Conservation (phyloP, 1,140 invertebrate genomes). For the Stenopsyche tienmushanensis region DNA sequence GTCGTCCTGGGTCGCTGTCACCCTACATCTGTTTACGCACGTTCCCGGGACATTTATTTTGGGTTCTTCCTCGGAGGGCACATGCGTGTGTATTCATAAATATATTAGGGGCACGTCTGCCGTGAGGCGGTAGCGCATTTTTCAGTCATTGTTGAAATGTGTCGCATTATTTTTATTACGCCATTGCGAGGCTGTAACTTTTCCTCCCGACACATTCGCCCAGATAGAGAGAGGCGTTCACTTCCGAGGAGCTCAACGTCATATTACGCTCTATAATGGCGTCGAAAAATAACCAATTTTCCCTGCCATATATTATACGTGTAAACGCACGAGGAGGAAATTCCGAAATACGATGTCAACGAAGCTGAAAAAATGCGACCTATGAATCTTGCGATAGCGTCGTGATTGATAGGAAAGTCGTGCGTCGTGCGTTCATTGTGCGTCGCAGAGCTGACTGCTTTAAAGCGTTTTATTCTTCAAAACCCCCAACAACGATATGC, state of each 20-base stretch:
- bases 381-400: too few species aligned
- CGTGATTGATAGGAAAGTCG: too few species aligned
- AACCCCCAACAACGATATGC: too few species aligned
- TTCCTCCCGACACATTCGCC: neutral
- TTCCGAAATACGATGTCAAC: too few species aligned
- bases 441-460: too few species aligned
- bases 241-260: slow-evolving; percentile 7
- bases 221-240: neutral
- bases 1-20: neutral
- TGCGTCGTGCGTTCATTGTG: too few species aligned
- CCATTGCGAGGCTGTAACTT: slow-evolving; percentile 27
- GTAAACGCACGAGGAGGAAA: too few species aligned
- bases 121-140: slow-evolving; percentile 26
- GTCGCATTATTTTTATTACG: slow-evolving; percentile 40
- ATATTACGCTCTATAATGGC: neutral
- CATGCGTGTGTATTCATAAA: neutral
- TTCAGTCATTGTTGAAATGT: slow-evolving; percentile 38
- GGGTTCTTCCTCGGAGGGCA: neutral
- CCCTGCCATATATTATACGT: slow-evolving; percentile 1
- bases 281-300: slow-evolving; percentile 11
- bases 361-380: too few species aligned
- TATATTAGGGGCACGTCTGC: slow-evolving; percentile 14
- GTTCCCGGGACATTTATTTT: slow-evolving; percentile 6
- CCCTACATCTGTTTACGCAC: neutral
- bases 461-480: too few species aligned